Base-by-base conservation (phyloP, 2,888 invertebrate species). In the Aphelenchoides bicaudatus region DNA sequence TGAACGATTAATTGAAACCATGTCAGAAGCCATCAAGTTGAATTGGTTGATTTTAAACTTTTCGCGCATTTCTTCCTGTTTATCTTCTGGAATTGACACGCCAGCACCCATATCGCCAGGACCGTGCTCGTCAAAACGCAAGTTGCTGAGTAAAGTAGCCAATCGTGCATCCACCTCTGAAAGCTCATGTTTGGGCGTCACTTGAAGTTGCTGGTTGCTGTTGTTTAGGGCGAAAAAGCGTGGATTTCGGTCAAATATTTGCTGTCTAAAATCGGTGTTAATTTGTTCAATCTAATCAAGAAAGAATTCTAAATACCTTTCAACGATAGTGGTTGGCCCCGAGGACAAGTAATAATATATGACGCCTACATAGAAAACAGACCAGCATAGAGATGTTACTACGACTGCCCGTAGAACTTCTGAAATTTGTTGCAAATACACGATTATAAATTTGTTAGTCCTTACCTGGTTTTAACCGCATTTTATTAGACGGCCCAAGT, bases 21-120 rank as follows among this genome's bases (percentile, higher is more conserved):
- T 88, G 81, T 98, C 94, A 81, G 92, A 93, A 68, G 96, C 98
- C 81, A 98, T 83, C 73, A 98, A 84, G 83, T 98, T 98, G 83
- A 98, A 98, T 53, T 98, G 96, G 83, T 98, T 98, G 53, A 71
- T 70, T 37, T 70, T 59, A 68, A 79, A 79, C 61, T 67, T 62
- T 56, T 71, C 70, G 25, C 73, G 68, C 63, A 69, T 73, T 29
- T 75, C 66, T 3, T 48, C 52, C 16, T 71, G 64, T 28, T 61
- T 30, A 8, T 63, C 66, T 13, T 59, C 55, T 8, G 68, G 72
- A 13, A 79, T 66, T 5, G 64, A 61, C 4, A 74, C 77, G 25
- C 74, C 73, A 2, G 63, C 61, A 16, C 78, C 78, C 27, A 64
- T 66, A 39, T 73, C 72, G 13, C 78, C 78, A 10, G 74, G 69